phyloP scores from a whole-genome alignment of 2,797 vertebrate genomes.

The Pantherophis vulpinus region DNA sequence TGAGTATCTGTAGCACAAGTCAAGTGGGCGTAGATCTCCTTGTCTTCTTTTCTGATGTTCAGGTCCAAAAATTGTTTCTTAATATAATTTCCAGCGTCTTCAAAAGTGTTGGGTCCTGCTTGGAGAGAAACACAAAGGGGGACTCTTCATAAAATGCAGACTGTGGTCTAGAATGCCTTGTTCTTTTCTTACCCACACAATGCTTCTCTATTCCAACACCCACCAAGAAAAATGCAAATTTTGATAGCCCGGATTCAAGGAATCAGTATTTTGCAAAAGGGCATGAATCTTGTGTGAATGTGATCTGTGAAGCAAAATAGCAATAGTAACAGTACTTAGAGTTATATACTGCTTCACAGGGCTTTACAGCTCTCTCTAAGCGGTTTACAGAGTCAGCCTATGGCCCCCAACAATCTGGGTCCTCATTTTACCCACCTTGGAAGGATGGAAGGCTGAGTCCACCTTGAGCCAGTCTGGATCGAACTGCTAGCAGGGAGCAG shows the following conservation, averaged over 20 bases:
- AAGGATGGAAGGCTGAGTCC: too few relatives aligned
- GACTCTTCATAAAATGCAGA: background rate
- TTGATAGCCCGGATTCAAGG: background rate
- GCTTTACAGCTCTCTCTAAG: too few relatives aligned
- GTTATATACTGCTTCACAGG: too few relatives aligned
- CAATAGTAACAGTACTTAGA: too few relatives aligned
- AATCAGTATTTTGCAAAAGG: background rate
- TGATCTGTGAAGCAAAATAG: background rate
- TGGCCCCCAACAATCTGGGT: too few relatives aligned
- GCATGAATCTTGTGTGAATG: background rate
- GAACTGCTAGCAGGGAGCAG: too few relatives aligned
- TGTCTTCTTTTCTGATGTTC: constrained; percentile 73
- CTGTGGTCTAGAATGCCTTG: background rate
- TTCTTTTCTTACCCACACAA: background rate
- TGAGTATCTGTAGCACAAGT: constrained; percentile 76
- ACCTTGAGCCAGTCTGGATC: too few relatives aligned
- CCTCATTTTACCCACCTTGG: too few relatives aligned
- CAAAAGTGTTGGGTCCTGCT: constrained; percentile 73
- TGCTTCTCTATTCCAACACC: background rate
- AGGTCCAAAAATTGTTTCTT: constrained; percentile 75
- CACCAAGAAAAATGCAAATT: background rate
- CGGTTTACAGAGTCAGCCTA: too few relatives aligned
- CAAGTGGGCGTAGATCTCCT: constrained; percentile 75
- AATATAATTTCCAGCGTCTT: constrained; percentile 76
- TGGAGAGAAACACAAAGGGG: constrained; percentile 7